These are phyloP conservation scores for Unio pictorum DNA, from an alignment of 2,888 invertebrate species.

Conservation along the genomic window DNA sequence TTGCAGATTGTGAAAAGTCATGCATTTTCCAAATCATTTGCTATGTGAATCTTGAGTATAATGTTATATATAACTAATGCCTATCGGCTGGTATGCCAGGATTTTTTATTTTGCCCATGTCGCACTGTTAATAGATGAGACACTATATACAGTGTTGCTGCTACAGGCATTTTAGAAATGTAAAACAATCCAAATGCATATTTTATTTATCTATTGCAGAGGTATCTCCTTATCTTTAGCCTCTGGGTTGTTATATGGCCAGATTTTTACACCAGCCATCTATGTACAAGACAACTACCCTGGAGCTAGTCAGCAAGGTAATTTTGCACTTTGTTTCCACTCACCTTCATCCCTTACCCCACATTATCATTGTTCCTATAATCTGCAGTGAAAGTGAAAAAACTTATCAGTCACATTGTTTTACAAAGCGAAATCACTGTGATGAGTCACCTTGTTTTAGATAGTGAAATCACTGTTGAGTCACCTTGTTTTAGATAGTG, in stretches of 20 bases:
- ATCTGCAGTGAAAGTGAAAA: no score
- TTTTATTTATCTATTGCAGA: constrained; percentile 52
- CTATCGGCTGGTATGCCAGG: neutral
- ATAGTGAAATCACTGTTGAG: no score
- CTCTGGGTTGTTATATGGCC: constrained; percentile 72
- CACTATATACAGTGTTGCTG: neutral
- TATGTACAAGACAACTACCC: constrained; percentile 70
- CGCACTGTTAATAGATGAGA: neutral
- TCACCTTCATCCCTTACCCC: no score
- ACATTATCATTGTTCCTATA: no score
- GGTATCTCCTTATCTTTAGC: constrained; percentile 69
- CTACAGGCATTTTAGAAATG: neutral
- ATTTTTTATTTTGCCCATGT: neutral
- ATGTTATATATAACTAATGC: neutral
- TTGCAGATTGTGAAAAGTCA: no score
- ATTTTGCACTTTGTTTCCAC: no score
- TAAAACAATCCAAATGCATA: neutral
- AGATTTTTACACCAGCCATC: constrained; percentile 73
- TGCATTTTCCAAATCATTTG: no score
- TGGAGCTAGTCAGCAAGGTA: neutral
- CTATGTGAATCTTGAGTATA: no score
- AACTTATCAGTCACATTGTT: no score
- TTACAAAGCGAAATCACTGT: no score
- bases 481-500: no score
- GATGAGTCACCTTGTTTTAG: no score